Evolutionary conservation across 2,113 vertebrate genomes (phyloP).

Genomic region (Acrocephalus kingi): DNA sequence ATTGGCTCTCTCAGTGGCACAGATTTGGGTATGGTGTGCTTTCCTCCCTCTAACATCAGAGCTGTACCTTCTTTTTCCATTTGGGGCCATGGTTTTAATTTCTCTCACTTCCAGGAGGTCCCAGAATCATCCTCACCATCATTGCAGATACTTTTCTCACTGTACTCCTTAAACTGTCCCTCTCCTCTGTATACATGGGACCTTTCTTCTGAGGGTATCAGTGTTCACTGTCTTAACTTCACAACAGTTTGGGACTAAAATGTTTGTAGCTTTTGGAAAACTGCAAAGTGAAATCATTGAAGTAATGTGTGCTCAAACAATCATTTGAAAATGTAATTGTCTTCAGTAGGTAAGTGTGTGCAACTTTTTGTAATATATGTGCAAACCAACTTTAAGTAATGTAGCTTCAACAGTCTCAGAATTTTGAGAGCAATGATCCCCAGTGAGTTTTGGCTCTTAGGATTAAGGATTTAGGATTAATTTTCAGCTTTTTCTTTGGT

Average conservation of each 20-base stretch:
- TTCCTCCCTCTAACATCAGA: background rate
- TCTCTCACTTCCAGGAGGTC: background rate
- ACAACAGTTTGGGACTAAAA: background rate
- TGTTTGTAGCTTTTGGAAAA: background rate
- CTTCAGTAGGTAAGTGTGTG: background rate
- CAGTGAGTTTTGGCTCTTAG: background rate
- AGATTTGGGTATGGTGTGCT: background rate
- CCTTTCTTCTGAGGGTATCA: background rate
- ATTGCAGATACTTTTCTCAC: background rate
- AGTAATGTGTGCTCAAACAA: background rate
- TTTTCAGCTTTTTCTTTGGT: background rate
- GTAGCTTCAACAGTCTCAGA: background rate
- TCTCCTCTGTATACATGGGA: rapidly evolving
- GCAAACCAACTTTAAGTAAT: background rate
- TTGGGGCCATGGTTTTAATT: background rate
- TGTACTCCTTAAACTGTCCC: background rate
- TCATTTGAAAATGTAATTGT: background rate
- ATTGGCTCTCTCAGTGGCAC: background rate
- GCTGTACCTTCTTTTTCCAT: background rate
- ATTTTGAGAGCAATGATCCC: background rate
- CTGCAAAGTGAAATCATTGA: background rate
- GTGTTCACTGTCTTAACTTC: background rate
- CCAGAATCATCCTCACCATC: background rate
- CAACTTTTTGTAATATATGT: background rate
- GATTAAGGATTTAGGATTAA: no score